These are phyloP conservation scores for Lytechinus variegatus DNA, from an alignment of 35 echinoderm and acorn worm genomes.

Conservation along the genomic window DNA sequence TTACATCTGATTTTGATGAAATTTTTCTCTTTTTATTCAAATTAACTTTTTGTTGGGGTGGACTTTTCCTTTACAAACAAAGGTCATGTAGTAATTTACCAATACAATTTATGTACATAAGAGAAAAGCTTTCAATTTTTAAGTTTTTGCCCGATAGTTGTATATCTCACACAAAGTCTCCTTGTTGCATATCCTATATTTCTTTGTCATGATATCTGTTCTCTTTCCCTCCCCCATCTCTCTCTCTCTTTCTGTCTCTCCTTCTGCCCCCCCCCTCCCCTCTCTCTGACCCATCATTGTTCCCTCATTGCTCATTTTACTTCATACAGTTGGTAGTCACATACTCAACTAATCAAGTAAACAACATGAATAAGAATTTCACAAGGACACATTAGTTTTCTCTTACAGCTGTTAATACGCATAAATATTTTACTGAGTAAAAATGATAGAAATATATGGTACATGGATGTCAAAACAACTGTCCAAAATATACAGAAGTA, in stretches of 20 bases:
- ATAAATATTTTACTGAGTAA: conserved; percentile 54
- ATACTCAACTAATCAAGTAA: neutral
- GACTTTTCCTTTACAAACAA: too few relatives aligned
- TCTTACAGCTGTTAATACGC: conserved; percentile 36
- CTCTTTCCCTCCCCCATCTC: neutral
- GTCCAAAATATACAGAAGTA: conserved; percentile 56
- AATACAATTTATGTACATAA: too few relatives aligned
- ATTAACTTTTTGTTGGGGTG: too few relatives aligned
- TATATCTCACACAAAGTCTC: too few relatives aligned
- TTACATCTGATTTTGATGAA: too few relatives aligned
- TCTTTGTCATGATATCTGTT: neutral
- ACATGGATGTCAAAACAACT: conserved; percentile 51
- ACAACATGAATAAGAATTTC: neutral
- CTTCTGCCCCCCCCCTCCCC: neutral
- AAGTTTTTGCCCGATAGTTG: too few relatives aligned
- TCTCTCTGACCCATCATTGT: neutral
- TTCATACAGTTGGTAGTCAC: too few relatives aligned
- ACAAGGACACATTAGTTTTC: neutral
- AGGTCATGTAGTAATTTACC: too few relatives aligned
- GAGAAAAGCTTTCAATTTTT: too few relatives aligned
- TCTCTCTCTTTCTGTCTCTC: neutral
- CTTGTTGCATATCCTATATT: too few relatives aligned
- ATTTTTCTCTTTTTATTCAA: too few relatives aligned
- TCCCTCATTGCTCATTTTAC: too few relatives aligned
- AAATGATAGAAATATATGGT: conserved; percentile 51